Evolutionary conservation across 2,888 invertebrate species (phyloP).

Genomic region (Epistrophe eligans): DNA sequence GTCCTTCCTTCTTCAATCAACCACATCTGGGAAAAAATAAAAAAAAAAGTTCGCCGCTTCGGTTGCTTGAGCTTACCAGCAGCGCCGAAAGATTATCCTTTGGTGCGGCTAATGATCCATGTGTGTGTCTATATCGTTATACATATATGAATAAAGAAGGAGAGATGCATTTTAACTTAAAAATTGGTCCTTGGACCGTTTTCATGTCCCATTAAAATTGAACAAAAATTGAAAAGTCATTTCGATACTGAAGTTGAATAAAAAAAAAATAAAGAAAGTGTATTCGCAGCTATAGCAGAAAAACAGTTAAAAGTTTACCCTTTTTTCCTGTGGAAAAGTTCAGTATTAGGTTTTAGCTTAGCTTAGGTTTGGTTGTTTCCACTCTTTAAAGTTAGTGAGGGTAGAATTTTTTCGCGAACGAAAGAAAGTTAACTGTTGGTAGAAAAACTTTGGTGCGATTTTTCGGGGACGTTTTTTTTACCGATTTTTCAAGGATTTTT

Average conservation of each 20-base stretch:
- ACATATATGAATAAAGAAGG: not conserved
- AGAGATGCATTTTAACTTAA: conserved; percentile 57
- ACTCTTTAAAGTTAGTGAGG: not conserved
- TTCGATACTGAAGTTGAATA: conserved; percentile 13
- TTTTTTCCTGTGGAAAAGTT: not conserved
- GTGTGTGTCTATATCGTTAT: not conserved
- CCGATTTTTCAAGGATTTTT: too few relatives aligned
- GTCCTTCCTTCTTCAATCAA: conserved; percentile 4
- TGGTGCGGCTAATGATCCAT: conserved; percentile 70
- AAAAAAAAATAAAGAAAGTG: not conserved
- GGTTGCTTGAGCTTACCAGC: conserved; percentile 27
- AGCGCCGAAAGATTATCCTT: conserved; percentile 46
- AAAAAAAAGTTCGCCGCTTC: conserved; percentile 25
- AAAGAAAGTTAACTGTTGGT: conserved; percentile 2
- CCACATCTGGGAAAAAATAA: conserved; percentile 12
- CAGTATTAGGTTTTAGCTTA: not conserved
- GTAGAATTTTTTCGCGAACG: not conserved
- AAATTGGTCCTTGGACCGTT: conserved; percentile 59
- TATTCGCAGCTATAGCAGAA: not conserved
- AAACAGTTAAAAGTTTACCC: conserved; percentile 16
- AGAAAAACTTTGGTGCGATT: too few relatives aligned
- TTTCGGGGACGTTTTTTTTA: too few relatives aligned
- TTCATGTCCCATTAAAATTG: conserved; percentile 68
- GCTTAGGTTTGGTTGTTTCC: not conserved
- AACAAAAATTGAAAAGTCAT: conserved; percentile 67